Conservation (phyloP, 2,888 invertebrate species). For the Clepsis dumicolana region DNA sequence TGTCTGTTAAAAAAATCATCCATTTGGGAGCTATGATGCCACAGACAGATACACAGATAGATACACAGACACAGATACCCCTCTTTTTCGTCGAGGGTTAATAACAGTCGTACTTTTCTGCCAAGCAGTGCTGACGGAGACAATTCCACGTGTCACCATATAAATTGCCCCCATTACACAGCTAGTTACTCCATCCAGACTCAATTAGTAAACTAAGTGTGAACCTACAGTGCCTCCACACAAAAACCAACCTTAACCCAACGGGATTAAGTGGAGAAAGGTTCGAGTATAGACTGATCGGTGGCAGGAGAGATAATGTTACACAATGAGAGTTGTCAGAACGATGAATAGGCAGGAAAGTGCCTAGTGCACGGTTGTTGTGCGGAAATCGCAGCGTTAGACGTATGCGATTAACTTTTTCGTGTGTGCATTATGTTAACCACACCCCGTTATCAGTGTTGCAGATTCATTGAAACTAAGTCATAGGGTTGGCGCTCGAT, state of each 20-base stretch:
- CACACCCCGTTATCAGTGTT: no score
- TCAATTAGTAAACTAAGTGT: slow-evolving; percentile 41
- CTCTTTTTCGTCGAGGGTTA: no score
- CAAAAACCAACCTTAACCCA: neutral
- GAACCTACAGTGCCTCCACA: neutral
- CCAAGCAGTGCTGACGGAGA: slow-evolving; percentile 22
- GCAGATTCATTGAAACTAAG: no score
- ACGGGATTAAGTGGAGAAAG: neutral
- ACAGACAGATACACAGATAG: no score
- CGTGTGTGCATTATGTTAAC: no score
- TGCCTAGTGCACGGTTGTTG: slow-evolving; percentile 22
- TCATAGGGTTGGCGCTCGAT: no score
- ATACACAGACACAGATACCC: no score
- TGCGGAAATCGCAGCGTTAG: neutral
- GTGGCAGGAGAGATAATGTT: slow-evolving; percentile 32
- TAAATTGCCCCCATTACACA: slow-evolving; percentile 39
- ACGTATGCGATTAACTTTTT: no score
- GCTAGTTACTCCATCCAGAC: slow-evolving; percentile 29
- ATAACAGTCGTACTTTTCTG: slow-evolving; percentile 19
- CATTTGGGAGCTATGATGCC: no score
- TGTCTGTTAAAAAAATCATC: no score
- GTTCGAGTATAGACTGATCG: neutral
- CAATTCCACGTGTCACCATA: slow-evolving; percentile 36
- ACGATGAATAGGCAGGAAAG: slow-evolving; percentile 32
- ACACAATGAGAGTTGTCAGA: slow-evolving; percentile 40